Evolutionary conservation across 2,113 vertebrate genomes (phyloP).

Genomic region (Oxyura jamaicensis): DNA sequence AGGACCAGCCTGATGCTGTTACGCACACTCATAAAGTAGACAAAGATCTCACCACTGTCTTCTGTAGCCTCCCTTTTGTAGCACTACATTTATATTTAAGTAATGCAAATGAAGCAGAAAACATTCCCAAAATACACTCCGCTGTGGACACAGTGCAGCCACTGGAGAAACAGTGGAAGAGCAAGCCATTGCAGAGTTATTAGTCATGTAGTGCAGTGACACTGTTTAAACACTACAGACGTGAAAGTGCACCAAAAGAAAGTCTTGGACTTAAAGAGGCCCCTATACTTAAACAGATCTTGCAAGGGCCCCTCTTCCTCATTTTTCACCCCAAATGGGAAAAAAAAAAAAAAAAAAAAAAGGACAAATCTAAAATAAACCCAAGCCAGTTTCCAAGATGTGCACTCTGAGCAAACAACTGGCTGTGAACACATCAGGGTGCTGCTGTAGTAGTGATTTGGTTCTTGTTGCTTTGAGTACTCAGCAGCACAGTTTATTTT

Average conservation of each 20-base stretch:
- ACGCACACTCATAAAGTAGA: not conserved
- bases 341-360: not conserved
- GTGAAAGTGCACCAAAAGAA: not conserved
- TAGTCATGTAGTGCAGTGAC: not conserved
- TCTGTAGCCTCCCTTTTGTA: not conserved
- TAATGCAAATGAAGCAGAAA: not conserved
- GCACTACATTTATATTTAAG: not conserved
- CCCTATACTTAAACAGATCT: not conserved
- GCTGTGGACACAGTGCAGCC: not conserved
- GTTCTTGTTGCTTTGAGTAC: not conserved
- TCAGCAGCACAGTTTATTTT: not conserved
- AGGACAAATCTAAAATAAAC: not conserved
- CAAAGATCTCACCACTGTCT: not conserved
- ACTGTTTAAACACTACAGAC: not conserved
- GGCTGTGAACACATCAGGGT: not conserved
- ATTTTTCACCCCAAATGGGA: not conserved
- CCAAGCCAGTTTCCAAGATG: not conserved
- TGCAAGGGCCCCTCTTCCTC: not conserved
- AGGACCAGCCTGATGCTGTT: not conserved
- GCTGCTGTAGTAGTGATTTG: rapidly evolving
- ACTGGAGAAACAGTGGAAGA: slow-evolving; percentile 9
- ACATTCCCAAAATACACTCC: not conserved
- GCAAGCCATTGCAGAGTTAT: not conserved
- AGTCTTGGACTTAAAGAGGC: not conserved
- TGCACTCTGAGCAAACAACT: not conserved